phyloP scores from a whole-genome alignment of 2,888 invertebrate species.

The Antitype chi region DNA sequence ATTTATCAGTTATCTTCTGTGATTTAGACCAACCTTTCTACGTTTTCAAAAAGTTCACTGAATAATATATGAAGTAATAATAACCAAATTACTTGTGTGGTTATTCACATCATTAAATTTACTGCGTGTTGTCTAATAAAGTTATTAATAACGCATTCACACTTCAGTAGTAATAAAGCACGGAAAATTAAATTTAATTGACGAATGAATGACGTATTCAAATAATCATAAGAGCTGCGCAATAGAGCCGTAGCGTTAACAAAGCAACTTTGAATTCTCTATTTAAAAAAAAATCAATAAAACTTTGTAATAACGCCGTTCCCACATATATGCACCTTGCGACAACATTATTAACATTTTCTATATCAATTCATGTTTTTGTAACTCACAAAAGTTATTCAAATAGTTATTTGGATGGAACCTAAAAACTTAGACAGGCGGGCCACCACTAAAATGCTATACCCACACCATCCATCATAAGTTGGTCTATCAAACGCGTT shows the following conservation, averaged over 20 bases:
- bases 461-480: slow-evolving; percentile 46
- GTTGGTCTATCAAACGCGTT: slow-evolving; percentile 48
- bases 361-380: slow-evolving; percentile 52
- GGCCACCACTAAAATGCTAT: slow-evolving; percentile 54
- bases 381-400: slow-evolving; percentile 50
- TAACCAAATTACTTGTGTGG: slow-evolving; percentile 6
- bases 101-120: slow-evolving; percentile 16
- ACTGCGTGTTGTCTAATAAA: neutral
- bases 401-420: slow-evolving; percentile 58
- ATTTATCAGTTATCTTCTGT: too few relatives aligned
- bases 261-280: slow-evolving; percentile 15
- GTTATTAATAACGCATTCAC: neutral
- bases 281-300: slow-evolving; percentile 40
- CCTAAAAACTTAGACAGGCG: slow-evolving; percentile 60
- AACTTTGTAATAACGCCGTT: slow-evolving; percentile 46
- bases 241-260: neutral
- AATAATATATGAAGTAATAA: slow-evolving; percentile 26
- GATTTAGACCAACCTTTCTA: neutral
- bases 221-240: neutral
- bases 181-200: neutral
- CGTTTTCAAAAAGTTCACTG: slow-evolving; percentile 30
- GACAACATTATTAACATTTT: slow-evolving; percentile 43
- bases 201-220: neutral
- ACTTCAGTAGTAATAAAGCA: neutral
- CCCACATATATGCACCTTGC: slow-evolving; percentile 40